A percentile compares a stretch with the other conserved stretches of the same genome.
phyloP scores from a whole-genome alignment of 2,888 invertebrate genomes.

The Drosophila rellima region DNA sequence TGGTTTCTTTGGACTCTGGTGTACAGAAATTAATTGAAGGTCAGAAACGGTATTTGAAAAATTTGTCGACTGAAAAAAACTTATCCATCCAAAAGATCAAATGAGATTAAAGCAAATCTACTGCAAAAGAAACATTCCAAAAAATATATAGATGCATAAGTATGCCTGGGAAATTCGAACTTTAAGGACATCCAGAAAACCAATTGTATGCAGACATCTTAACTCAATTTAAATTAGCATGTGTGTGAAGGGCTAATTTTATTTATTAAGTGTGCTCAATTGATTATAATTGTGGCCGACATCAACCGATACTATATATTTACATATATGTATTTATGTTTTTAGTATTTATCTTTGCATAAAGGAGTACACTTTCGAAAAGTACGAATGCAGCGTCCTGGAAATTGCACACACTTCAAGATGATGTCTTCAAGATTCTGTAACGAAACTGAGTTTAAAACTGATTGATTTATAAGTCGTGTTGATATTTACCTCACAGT shows the following conservation, averaged over 20 bases:
- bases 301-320: background rate
- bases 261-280: background rate
- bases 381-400: conserved; percentile 4
- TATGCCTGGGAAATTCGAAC: too few relatives aligned
- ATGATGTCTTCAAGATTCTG: background rate
- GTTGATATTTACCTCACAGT: conserved; percentile 9
- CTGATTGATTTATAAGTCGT: background rate
- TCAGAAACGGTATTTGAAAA: too few relatives aligned
- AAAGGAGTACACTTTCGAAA: background rate
- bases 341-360: conserved; percentile 2
- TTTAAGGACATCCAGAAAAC: background rate
- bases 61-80: too few relatives aligned
- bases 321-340: background rate
- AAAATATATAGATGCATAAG: too few relatives aligned
- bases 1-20: too few relatives aligned
- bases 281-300: background rate
- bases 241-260: background rate
- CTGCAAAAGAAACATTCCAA: too few relatives aligned
- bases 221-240: background rate
- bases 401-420: background rate
- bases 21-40: too few relatives aligned
- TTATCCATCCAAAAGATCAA: too few relatives aligned
- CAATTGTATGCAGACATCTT: background rate
- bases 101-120: too few relatives aligned
- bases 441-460: background rate